Evolutionary conservation across 2,797 vertebrate species (phyloP).

Genomic region (Acomys russatus): DNA sequence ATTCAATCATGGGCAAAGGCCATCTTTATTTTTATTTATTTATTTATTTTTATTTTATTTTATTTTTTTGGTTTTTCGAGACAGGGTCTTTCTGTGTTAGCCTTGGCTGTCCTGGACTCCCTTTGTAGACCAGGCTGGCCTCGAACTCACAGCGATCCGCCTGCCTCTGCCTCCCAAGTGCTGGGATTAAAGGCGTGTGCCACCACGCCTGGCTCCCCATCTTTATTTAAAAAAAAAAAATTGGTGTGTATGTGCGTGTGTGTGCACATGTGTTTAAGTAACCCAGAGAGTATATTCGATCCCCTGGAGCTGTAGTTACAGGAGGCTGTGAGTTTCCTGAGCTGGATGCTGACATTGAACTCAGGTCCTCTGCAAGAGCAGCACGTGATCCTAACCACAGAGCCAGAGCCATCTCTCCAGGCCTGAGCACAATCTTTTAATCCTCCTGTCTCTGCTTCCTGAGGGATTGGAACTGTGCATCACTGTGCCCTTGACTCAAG

Average conservation of each 20-base stretch:
- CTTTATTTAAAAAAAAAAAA: neutral
- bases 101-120: too few relatives aligned
- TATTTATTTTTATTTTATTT: too few relatives aligned
- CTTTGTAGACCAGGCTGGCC: too few relatives aligned
- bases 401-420: neutral
- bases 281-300: neutral
- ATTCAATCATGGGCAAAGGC: neutral
- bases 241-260: neutral
- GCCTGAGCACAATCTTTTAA: too few relatives aligned
- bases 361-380: neutral
- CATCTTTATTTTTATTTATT: neutral
- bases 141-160: too few relatives aligned
- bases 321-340: neutral
- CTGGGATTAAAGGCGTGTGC: too few relatives aligned
- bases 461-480: neutral
- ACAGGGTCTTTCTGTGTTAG: too few relatives aligned
- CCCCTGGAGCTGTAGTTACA: neutral
- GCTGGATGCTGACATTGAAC: neutral
- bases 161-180: too few relatives aligned
- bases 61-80: too few relatives aligned
- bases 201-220: too few relatives aligned
- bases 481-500: neutral
- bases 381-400: neutral
- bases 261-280: too few relatives aligned
- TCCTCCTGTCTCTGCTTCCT: neutral